Conservation (phyloP, 2,113 vertebrate genomes). For the Neomonachus schauinslandi region DNA sequence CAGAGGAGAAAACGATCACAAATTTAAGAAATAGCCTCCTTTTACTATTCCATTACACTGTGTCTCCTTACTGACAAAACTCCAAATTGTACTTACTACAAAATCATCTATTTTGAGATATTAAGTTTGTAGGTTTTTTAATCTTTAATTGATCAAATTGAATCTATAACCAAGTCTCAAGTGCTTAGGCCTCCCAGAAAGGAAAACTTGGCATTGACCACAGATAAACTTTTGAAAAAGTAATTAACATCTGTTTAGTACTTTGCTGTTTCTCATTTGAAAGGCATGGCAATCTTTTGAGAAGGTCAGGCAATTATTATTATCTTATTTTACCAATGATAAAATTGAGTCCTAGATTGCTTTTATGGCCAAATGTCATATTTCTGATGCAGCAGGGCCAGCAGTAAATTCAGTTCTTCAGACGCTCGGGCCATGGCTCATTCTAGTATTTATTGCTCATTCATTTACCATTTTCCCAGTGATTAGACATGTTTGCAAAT, state of each 20-base stretch:
- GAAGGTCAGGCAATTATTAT: slow-evolving; percentile 63
- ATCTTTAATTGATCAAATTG: slow-evolving; percentile 76
- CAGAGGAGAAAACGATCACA: not conserved
- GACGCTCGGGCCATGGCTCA: not conserved
- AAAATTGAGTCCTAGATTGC: slow-evolving; percentile 32
- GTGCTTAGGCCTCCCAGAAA: slow-evolving; percentile 32
- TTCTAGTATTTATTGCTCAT: slow-evolving; percentile 6
- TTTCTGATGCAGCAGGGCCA: not conserved
- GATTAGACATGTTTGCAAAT: not conserved
- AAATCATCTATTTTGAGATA: slow-evolving; percentile 45
- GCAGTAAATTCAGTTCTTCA: slow-evolving; percentile 18
- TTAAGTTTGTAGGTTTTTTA: slow-evolving; percentile 27
- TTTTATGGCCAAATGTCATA: slow-evolving; percentile 31
- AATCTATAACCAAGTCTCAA: slow-evolving; percentile 45
- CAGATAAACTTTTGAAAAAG: slow-evolving; percentile 70
- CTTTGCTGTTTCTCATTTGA: slow-evolving; percentile 63
- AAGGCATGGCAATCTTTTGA: slow-evolving; percentile 50
- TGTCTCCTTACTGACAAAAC: not conserved
- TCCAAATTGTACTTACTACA: not conserved
- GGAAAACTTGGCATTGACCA: slow-evolving; percentile 65
- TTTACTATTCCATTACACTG: not conserved
- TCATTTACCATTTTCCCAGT: slow-evolving; percentile 28
- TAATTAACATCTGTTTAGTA: slow-evolving; percentile 77
- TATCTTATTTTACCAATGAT: slow-evolving; percentile 66
- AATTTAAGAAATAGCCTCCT: not conserved